A percentile compares a stretch with the other conserved stretches of the same genome.
Evolutionary conservation across 1,140 invertebrate species (phyloP).

Genomic region (Eumaeus atala): DNA sequence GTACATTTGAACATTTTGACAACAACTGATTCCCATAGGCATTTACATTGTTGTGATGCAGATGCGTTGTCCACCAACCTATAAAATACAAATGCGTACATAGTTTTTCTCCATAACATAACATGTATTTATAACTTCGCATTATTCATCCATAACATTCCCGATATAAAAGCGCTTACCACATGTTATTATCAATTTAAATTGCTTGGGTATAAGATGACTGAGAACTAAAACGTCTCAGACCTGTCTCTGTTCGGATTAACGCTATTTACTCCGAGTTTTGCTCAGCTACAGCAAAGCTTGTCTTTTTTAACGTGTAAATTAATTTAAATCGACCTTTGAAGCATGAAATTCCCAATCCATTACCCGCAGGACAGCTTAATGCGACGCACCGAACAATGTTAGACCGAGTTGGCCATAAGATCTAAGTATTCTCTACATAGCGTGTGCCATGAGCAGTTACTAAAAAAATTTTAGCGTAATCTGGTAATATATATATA

Average conservation of each 20-base stretch:
- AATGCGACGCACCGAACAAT: constrained; percentile 33
- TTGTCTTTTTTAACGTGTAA: constrained; percentile 65
- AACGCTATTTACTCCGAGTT: constrained; percentile 55
- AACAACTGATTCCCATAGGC: no score
- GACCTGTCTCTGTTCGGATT: constrained; percentile 43
- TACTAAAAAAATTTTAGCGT: constrained; percentile 23
- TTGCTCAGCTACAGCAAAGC: constrained; percentile 33
- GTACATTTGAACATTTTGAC: no score
- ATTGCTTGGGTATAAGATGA: constrained; percentile 7
- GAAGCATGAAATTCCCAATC: constrained; percentile 62
- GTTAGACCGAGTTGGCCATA: constrained; percentile 15
- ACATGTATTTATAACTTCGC: constrained; percentile 7
- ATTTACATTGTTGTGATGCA: no score
- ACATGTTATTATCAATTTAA: constrained; percentile 15
- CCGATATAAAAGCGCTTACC: no score
- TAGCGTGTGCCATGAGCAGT: constrained; percentile 25
- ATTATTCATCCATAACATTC: constrained; percentile 13
- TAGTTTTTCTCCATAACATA: no score
- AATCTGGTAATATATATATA: no score
- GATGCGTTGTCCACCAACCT: no score
- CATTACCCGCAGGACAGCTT: constrained; percentile 59
- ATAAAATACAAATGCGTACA: no score
- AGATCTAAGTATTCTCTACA: constrained; percentile 35
- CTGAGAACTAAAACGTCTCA: constrained; percentile 22
- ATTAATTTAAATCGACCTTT: constrained; percentile 68